Base-by-base conservation (phyloP, 2,888 invertebrate species). In the Coenonympha arcania region DNA sequence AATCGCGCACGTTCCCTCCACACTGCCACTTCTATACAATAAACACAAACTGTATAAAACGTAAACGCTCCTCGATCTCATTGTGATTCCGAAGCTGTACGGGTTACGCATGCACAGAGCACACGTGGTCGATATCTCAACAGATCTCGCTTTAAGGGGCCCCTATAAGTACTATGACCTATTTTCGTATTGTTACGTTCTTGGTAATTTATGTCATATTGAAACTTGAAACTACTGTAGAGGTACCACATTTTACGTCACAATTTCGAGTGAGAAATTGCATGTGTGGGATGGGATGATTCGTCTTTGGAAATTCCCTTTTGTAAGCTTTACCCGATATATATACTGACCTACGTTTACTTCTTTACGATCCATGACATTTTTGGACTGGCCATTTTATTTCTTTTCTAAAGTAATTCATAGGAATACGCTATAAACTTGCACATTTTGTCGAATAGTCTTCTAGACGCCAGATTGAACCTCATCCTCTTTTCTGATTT, bases 151-250 rank as follows among this genome's bases (percentile, higher is more conserved):
- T 49, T 42, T 49, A 43, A 47, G 48, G 52, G 49, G 52, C 55
- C 55, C 55, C 55, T 52, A 54, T 54, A 44, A 41, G 36, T 31
- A 34, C 44, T 51, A 24, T 46, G 49, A 52, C 55, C 55, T 45
- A 55, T 55, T 49, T 55, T 45, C 48, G 40, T 47, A 33, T 43
- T 44, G 41, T 44, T 44, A 24, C 31, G 16, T 34, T 34, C 44
- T 31, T 20, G 6, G 31, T 28, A 28, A 41, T 31, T 43, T 43
- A 30, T 33, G 31, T 33, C 43, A 20, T 15, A 43, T 30, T 20
- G 31, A 43, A 43, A 43, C 13, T 15, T 18, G 41, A 30, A 30
- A 30, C 41, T 9, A 9, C 16, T 31, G 8, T 33, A 33, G 15
- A 30, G 13, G 18, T 8, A 22, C 11, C 4, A 2, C 3, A 2